Conservation (phyloP, 2,113 vertebrate species). For the Nipponia nippon region DNA sequence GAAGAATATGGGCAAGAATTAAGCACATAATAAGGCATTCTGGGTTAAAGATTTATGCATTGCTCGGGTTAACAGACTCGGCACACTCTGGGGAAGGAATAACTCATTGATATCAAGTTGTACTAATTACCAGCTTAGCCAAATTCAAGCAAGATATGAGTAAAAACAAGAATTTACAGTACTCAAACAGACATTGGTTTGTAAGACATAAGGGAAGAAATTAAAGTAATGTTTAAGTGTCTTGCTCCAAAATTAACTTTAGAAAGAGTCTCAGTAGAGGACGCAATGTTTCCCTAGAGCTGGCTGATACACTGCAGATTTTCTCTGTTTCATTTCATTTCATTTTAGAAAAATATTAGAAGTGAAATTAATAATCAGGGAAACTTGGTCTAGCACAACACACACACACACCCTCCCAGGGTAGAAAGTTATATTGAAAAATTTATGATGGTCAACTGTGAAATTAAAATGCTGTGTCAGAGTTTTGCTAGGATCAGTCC, state of each 20-base stretch:
- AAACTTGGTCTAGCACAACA: neutral
- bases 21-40: neutral
- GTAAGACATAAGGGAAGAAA: neutral
- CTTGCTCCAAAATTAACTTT: neutral
- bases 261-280: neutral
- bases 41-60: neutral
- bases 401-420: too few species aligned
- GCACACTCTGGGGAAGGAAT: neutral
- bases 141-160: neutral
- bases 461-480: neutral
- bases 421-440: neutral
- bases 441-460: neutral
- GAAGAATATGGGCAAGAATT: neutral
- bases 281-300: neutral
- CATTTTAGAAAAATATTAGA: neutral
- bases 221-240: neutral
- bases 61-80: neutral
- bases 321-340: neutral
- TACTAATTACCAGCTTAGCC: neutral
- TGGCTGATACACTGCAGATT: neutral
- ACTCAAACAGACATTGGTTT: neutral
- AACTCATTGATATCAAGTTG: accelerated
- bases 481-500: neutral
- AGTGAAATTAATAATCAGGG: neutral
- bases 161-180: neutral